These are phyloP conservation scores for Phylloscopus trochilus DNA, from an alignment of 2,113 vertebrate genomes.

Conservation along the genomic window DNA sequence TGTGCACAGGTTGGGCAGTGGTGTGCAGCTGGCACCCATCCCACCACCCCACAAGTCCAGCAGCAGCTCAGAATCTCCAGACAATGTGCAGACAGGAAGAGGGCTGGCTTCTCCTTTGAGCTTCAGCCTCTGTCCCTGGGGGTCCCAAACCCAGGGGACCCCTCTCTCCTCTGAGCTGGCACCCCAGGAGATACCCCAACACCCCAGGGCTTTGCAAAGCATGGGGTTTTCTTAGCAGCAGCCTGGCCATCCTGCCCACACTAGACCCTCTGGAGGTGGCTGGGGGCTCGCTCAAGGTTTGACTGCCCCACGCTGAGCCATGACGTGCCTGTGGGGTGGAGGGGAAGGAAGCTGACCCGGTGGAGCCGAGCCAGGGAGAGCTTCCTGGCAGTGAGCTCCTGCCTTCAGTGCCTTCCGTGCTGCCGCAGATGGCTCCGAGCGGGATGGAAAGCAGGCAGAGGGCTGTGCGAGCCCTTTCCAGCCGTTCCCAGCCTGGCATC, in stretches of 20 bases:
- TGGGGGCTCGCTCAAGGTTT: not conserved
- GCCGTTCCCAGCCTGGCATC: not conserved
- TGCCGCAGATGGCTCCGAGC: not conserved
- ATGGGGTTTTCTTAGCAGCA: not conserved
- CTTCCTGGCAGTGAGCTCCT: constrained; percentile 7
- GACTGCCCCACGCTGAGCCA: fast-evolving
- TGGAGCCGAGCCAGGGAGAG: not conserved
- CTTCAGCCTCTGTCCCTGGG: not conserved
- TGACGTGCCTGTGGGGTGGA: not conserved
- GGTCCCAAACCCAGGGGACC: not conserved
- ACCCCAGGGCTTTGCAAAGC: not conserved
- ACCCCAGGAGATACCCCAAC: not conserved
- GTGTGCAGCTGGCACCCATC: fast-evolving
- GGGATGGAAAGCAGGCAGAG: not conserved
- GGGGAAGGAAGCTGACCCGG: not conserved
- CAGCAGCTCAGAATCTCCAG: fast-evolving
- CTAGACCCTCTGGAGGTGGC: not conserved
- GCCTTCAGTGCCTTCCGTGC: not conserved
- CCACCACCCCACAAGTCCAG: not conserved
- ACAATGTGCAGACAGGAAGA: not conserved
- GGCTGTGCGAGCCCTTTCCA: not conserved
- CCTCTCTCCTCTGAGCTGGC: not conserved
- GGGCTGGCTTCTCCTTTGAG: not conserved
- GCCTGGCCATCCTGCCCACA: fast-evolving
- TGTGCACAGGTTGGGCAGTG: not conserved